Base-by-base conservation (phyloP, 92 coral and sea anemone species). In the Epizoanthus fatuus region DNA sequence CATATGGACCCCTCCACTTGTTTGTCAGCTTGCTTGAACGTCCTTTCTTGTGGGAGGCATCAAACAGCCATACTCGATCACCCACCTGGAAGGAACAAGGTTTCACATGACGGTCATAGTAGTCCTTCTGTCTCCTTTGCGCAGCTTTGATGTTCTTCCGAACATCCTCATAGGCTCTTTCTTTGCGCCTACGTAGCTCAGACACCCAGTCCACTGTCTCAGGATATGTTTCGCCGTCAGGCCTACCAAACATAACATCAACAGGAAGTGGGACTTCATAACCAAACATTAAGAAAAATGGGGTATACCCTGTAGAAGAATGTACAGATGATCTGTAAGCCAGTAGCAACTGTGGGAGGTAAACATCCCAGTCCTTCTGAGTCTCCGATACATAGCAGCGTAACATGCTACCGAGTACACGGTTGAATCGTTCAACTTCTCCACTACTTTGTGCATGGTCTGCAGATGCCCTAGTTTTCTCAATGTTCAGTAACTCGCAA, bases 351-450 rank as follows among this genome's bases (percentile, higher is more conserved):
- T 74, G 51, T 16, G 80, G 80, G 13, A 74, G 80, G 15, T 74
- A 74, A 51, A 16, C 25, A n/a, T 74, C 44, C 65, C 87, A 74
- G 47, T 74, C 63, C 10, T 53, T 19, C 64, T 51, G 80, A 22
- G 80, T 74, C 40, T 74, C 80, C 7, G 80, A 74, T 2, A 51
- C 80, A 52, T 74, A 74, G 63, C 80, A 74, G n/a, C 80, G 62
- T 15, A 74, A 20, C 63, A 74, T 74, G 47, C 80, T 74, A 5
- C 80, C 39, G 19, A 74, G 63, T 74, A 74, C 80, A 3, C 80
- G 63, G 80, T 74, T 74, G 45, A 74, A 74, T 39, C 82, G 10
- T 76, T 76, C 51, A 5, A 76, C 64, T 38, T 52, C 66, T 57
- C 82, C 53, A 37, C 51, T 77, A 37, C 82, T 55, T 15, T 77